Conservation (phyloP, 2,797 vertebrate species). For the Hoplostethus atlanticus region DNA sequence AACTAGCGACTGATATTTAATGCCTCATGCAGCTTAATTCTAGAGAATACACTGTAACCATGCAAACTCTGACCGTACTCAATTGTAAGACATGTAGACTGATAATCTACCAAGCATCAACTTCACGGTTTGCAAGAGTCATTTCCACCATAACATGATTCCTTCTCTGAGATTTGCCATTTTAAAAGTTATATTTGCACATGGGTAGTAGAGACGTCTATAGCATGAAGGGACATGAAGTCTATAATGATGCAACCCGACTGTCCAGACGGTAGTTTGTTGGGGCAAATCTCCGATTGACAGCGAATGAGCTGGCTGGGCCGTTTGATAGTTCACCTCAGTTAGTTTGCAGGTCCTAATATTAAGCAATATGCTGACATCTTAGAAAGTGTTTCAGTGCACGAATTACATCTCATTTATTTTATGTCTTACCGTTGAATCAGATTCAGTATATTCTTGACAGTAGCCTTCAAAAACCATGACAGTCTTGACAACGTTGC, state of each 20-base stretch:
- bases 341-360: conserved; percentile 52
- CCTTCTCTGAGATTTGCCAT: conserved; percentile 47
- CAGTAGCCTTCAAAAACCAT: conserved; percentile 33
- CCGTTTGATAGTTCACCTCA: conserved; percentile 55
- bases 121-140: conserved; percentile 7
- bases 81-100: conserved; percentile 18
- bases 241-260: conserved; percentile 21
- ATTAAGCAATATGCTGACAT: conserved; percentile 73
- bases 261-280: conserved; percentile 3
- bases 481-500: conserved; percentile 7
- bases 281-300: not conserved
- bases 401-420: conserved; percentile 28
- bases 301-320: conserved; percentile 5
- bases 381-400: conserved; percentile 47
- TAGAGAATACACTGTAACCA: conserved; percentile 66
- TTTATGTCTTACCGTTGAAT: conserved; percentile 34
- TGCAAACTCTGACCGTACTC: conserved; percentile 31
- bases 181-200: conserved; percentile 68
- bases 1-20: conserved; percentile 61
- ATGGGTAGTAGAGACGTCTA: conserved; percentile 54
- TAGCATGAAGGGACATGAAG: conserved; percentile 51
- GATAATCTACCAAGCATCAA: conserved; percentile 10
- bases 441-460: conserved; percentile 14
- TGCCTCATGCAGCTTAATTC: conserved; percentile 63
- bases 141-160: conserved; percentile 19